phyloP scores from a whole-genome alignment of 2,797 vertebrate species.

The Parauchenoglanis punctatus region DNA sequence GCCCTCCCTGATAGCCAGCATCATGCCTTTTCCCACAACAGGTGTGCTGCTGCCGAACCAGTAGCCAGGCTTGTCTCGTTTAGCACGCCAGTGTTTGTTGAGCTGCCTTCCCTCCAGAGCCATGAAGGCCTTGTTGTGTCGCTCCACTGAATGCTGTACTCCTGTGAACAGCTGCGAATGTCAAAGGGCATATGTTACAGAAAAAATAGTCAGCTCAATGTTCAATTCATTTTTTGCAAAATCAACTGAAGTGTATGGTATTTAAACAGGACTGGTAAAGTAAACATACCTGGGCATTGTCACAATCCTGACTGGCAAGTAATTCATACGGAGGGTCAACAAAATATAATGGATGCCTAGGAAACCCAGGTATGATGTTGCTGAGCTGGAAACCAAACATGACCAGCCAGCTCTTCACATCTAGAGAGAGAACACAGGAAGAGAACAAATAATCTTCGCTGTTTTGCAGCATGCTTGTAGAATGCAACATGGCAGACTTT shows the following conservation, averaged over 20 bases:
- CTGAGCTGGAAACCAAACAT: slow-evolving; percentile 92
- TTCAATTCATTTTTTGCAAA: background rate
- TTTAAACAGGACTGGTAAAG: slow-evolving; percentile 13
- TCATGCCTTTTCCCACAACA: slow-evolving; percentile 85
- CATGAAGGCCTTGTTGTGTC: slow-evolving; percentile 88
- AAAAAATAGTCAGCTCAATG: background rate
- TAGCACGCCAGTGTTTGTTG: slow-evolving; percentile 77
- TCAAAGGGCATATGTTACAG: slow-evolving; percentile 1
- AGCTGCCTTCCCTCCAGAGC: slow-evolving; percentile 85
- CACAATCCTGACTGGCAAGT: slow-evolving; percentile 82
- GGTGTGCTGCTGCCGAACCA: slow-evolving; percentile 85
- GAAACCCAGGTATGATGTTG: slow-evolving; percentile 90
- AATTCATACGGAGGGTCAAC: slow-evolving; percentile 85
- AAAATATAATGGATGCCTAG: slow-evolving; percentile 84
- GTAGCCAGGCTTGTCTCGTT: slow-evolving; percentile 83
- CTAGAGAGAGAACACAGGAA: slow-evolving; percentile 60
- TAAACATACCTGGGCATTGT: slow-evolving; percentile 80
- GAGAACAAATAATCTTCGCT: background rate
- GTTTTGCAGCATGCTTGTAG: background rate
- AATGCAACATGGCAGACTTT: background rate
- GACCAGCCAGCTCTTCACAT: slow-evolving; percentile 91
- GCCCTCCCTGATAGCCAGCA: slow-evolving; percentile 86
- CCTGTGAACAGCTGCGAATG: slow-evolving; percentile 80
- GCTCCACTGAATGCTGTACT: slow-evolving; percentile 84
- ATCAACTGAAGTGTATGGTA: background rate